Base-by-base conservation (phyloP, 1,140 invertebrate genomes). In the Hyles euphorbiae region DNA sequence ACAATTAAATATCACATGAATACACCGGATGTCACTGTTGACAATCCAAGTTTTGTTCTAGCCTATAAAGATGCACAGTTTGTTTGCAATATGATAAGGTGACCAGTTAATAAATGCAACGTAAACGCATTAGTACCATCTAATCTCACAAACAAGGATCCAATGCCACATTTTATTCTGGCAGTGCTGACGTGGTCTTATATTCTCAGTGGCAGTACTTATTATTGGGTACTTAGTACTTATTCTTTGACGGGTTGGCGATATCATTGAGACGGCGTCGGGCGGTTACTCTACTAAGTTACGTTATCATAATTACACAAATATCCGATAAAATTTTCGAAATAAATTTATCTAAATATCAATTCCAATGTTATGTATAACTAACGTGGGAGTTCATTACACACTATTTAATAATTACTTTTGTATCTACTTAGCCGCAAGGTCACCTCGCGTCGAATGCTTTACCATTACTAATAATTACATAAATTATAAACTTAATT, bases 261-360 rank as follows among this genome's bases (percentile, higher is more conserved):
- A 40, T 40, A 40, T 5, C 4, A 40, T 40, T 40, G 36, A 40
- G 36, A 40, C 36, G 36, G 36, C 36, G 36, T 40, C 36, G 36
- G 4, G 4, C 36, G 36, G 36, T 40, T 40, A 40, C 8, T 40
- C 36, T 40, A 40, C 8, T 5, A 40, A 5, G 34, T 34, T 53
- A 53, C 11, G 10, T 53, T 40, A 9, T 53, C 5, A 5, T 40
- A 44, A 40, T 40, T 8, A 40, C 34, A 34, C 46, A 53, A 11
- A 3, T 58, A 54, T 58, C 62, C 43, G 53, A 61, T 68, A 62
- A 65, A 70, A 65, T 60, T 54, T 63, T 58, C 53, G 55, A 70
- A 65, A 66, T 67, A 69, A 64, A 65, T 68, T 63, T 54, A 72
- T 71, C 66, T 73, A 76, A 69, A 67, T 76, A 69, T 76, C 73